Evolutionary conservation across 2,888 invertebrate genomes (phyloP), one percentile per base, ranked within the genome.

Genomic region (Acronicta aceris): DNA sequence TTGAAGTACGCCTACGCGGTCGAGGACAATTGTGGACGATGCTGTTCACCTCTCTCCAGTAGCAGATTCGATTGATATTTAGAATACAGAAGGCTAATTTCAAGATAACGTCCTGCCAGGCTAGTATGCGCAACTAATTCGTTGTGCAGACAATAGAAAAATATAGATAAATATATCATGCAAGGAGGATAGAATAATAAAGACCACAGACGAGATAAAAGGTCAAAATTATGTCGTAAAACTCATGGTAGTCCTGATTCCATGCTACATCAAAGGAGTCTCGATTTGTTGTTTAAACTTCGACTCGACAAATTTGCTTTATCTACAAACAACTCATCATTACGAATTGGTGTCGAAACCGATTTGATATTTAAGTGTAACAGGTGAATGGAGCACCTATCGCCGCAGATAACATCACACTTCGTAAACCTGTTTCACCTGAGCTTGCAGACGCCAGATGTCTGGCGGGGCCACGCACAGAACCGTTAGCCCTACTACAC

Each of bases 351-450:
- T 53, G 41, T 40, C 49, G 65, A 45, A 65, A 42, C 15, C 33
- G 12, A 33, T 49, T 4, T 16, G 13, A 57, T 42, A 57, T 51
- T 3, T 21, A 42, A 42, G 41, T 43, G 21, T 56, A 56, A 17
- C 61, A 67, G 27, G 54, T 67, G 49, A 68, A 73, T 49, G 51
- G 52, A 73, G 12, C 51, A 65, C 53, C 52, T 49, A 66, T 60
- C 15, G 33, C 13, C 13, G 12, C 15, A 36, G 69, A 73, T 72
- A 69, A 50, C 52, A 61, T 55, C 55, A 53, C 38, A 25, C 41
- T 38, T 25, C 5, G 38, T 8, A 67, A 69, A 67, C 67, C 72
- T 21, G 67, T 67, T 67, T 41, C 27, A 12, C 15, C n/a, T 40
- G 13, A 57, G 38, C 36, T 50, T 50, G 59, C 59, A 52, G 72